These are phyloP conservation scores for Parasteatoda tepidariorum DNA, from an alignment of 1,140 invertebrate species.

Conservation along the genomic window DNA sequence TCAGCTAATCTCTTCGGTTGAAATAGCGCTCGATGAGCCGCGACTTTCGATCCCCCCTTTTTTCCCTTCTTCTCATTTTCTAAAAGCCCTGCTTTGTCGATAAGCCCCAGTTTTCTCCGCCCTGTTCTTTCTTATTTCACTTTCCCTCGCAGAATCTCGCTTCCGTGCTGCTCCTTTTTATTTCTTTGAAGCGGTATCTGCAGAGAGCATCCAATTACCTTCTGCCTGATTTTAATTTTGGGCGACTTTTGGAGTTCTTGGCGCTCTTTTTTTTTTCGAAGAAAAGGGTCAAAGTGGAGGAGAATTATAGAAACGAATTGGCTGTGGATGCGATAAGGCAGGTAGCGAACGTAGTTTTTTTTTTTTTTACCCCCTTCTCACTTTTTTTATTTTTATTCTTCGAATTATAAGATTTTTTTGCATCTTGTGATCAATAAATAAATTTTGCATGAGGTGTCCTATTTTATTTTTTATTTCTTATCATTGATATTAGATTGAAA, in stretches of 20 bases:
- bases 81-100: conserved; percentile 22
- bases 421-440: too few relatives aligned
- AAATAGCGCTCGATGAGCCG: conserved; percentile 28
- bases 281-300: too few relatives aligned
- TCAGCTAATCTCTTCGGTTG: conserved; percentile 37
- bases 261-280: too few relatives aligned
- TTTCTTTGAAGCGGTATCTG: background rate
- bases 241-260: background rate
- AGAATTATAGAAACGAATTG: too few relatives aligned
- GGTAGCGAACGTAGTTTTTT: too few relatives aligned
- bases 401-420: too few relatives aligned
- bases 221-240: background rate
- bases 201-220: background rate
- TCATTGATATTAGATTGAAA: too few relatives aligned
- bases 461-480: too few relatives aligned
- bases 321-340: too few relatives aligned
- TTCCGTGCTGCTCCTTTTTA: background rate
- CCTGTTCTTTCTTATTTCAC: background rate
- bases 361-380: too few relatives aligned
- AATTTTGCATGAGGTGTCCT: too few relatives aligned
- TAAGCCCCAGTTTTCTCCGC: conserved; percentile 21
- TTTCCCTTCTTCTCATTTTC: background rate
- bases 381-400: too few relatives aligned
- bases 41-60: conserved; percentile 16
- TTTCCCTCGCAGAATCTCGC: background rate